Conservation (phyloP, 2,113 vertebrate genomes). For the Myotis lucifugus region DNA sequence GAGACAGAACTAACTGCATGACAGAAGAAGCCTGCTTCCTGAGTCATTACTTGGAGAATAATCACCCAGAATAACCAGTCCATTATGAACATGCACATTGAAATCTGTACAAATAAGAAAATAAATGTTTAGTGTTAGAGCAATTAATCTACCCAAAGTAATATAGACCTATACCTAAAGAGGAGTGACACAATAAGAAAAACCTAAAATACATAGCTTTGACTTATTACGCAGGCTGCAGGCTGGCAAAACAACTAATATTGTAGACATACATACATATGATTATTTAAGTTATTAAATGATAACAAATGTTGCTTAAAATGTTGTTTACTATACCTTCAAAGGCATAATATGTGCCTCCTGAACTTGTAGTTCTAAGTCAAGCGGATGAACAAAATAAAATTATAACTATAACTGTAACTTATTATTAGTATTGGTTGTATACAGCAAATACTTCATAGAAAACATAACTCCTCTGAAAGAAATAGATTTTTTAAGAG, state of each 20-base stretch:
- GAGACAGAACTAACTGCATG: neutral
- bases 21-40: neutral
- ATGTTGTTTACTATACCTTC: neutral
- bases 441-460: neutral
- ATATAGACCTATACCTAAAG: neutral
- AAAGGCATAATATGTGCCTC: neutral
- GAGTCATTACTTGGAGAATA: too few species aligned
- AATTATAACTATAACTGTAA: neutral
- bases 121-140: neutral
- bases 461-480: neutral
- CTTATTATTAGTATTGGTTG: neutral
- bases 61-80: neutral
- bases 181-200: neutral
- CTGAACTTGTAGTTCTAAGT: neutral
- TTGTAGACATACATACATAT: neutral
- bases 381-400: neutral
- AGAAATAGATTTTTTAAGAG: neutral
- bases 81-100: neutral
- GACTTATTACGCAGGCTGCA: neutral
- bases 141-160: neutral
- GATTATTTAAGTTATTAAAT: neutral
- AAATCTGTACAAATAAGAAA: neutral
- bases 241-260: neutral
- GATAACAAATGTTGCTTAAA: neutral
- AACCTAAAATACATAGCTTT: neutral